Evolutionary conservation across 2,888 invertebrate genomes (phyloP), one percentile per base, ranked within the genome.

Genomic region (Panopea generosa): DNA sequence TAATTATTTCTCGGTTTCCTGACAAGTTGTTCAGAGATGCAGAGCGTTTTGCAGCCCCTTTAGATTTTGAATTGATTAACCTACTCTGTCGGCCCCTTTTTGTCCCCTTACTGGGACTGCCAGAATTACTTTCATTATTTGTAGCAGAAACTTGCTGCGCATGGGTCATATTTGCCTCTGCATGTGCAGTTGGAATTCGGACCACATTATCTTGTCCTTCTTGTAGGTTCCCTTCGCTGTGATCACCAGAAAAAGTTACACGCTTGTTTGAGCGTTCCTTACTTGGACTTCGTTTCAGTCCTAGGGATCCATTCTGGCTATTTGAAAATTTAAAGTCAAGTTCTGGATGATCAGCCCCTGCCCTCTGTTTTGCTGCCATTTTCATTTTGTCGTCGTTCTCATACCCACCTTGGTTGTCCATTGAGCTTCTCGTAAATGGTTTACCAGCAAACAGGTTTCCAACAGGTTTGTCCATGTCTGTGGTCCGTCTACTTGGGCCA

Each of bases 211-310:
- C 63, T 18, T 59, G 27, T 26, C 24, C 40, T n/a, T 63, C 63
- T 22, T 45, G 24, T 3, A 24, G 33, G 16, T 47, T 20, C 16
- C 47, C 50, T 4, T 18, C 16, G n/a, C 6, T 4, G 16, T 63
- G 26, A 40, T 76, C 76, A 47, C 57, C 40, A 11, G 47, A 43
- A 49, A 77, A 77, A 18, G 72, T 77, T 0, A 77, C 77, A 29
- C 72, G 56, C 53, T 77, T 77, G 26, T 71, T 77, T 20, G 77
- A 72, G 40, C 77, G 59, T 38, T 77, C 77, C 65, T 72, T 77
- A 57, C 77, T 77, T 20, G 65, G 50, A 20, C 65, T 66, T 50
- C 77, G 45, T 52, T 77, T 77, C 43, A 69, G 68, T 20, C 77
- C 77, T 7, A 72, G 40, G 4, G 72, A 53, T 38, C 72, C 72